These are phyloP conservation scores for Grammomys surdaster DNA, from an alignment of 2,113 vertebrate genomes.

Conservation along the genomic window DNA sequence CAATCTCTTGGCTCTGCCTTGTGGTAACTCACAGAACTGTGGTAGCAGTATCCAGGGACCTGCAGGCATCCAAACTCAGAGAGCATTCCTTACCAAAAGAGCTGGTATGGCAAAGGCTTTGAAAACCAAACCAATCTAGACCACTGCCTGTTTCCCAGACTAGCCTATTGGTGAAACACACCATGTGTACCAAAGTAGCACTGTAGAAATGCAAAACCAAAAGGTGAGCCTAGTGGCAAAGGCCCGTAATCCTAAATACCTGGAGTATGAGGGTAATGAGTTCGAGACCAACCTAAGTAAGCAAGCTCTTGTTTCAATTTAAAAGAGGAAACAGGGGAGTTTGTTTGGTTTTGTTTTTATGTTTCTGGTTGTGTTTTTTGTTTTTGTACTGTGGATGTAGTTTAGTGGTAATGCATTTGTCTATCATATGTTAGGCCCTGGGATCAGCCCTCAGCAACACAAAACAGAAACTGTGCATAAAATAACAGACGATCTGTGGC, in stretches of 20 bases:
- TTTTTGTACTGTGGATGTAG: not conserved
- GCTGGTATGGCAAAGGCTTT: not conserved
- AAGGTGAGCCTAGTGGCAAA: not conserved
- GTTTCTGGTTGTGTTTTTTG: too few species aligned
- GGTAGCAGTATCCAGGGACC: not conserved
- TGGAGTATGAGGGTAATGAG: not conserved
- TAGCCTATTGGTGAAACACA: not conserved
- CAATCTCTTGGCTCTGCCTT: not conserved
- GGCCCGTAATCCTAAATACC: not conserved
- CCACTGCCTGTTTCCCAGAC: not conserved
- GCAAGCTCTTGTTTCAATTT: not conserved
- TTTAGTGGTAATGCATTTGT: too few species aligned
- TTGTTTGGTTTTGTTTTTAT: not conserved
- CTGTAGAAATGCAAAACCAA: not conserved
- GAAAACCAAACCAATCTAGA: not conserved
- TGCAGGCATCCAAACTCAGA: not conserved
- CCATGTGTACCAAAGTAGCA: not conserved
- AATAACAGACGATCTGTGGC: not conserved
- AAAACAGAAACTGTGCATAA: not conserved
- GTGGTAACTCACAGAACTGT: not conserved
- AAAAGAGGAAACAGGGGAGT: not conserved
- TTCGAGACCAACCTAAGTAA: not conserved
- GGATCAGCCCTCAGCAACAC: not conserved
- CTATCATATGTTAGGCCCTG: not conserved
- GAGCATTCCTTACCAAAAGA: not conserved